phyloP scores from a whole-genome alignment of 1,140 invertebrate species.

The Euwallacea similis region DNA sequence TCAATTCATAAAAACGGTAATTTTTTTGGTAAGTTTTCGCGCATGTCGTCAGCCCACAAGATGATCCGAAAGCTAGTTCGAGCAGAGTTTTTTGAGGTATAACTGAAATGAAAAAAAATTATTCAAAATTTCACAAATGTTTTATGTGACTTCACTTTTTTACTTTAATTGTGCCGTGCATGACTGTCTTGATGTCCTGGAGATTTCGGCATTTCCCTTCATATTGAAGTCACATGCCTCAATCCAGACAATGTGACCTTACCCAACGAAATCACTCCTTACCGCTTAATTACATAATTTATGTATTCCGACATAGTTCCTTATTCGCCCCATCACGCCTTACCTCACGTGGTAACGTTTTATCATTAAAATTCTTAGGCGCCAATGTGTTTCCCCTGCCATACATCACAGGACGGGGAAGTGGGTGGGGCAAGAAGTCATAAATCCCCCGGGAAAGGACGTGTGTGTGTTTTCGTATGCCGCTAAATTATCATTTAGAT shows the following conservation, averaged over 20 bases:
- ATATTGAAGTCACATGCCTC: too few species aligned
- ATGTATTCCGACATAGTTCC: constrained; percentile 23
- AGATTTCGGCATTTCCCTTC: too few species aligned
- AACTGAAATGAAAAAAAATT: too few species aligned
- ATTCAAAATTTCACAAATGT: too few species aligned
- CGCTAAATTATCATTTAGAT: constrained; percentile 34
- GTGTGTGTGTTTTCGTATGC: constrained; percentile 30
- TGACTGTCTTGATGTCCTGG: too few species aligned
- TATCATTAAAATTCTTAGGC: constrained; percentile 49
- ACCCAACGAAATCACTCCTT: constrained; percentile 20
- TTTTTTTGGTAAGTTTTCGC: too few species aligned
- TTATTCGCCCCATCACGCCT: constrained; percentile 6
- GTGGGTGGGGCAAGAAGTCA: constrained; percentile 45
- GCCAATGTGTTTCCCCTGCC: constrained; percentile 43
- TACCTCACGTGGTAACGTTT: constrained; percentile 39
- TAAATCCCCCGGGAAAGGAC: constrained; percentile 42
- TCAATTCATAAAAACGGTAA: too few species aligned
- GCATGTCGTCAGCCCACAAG: too few species aligned
- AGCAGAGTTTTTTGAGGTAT: too few species aligned
- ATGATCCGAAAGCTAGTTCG: too few species aligned
- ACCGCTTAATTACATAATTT: constrained; percentile 32
- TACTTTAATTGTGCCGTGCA: too few species aligned
- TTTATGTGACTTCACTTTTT: too few species aligned
- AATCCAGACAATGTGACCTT: constrained; percentile 19
- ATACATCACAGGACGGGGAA: constrained; percentile 46